Conservation (phyloP, 2,797 vertebrate species). For the Sebastes reedi region DNA sequence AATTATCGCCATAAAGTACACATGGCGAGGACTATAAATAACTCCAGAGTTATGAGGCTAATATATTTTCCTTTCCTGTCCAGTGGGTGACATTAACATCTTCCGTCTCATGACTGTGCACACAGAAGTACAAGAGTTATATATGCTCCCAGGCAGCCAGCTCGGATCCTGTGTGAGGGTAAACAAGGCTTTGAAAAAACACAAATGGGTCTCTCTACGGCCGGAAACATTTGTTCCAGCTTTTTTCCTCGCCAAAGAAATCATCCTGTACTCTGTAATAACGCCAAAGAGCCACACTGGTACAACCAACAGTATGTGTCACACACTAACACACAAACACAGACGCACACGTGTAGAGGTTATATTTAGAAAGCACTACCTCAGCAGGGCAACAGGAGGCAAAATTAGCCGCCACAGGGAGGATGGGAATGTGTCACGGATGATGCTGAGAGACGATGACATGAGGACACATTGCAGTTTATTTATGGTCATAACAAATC, state of each 20-base stretch:
- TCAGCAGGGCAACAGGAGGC: constrained; percentile 73
- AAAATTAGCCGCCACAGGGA: constrained; percentile 56
- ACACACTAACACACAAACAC: constrained; percentile 4
- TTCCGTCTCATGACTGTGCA: not conserved
- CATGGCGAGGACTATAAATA: constrained; percentile 10
- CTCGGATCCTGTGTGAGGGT: constrained; percentile 8
- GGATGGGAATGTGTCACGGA: constrained; percentile 71
- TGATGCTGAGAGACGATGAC: constrained; percentile 69
- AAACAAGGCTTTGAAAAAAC: constrained; percentile 38
- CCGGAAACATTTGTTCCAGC: constrained; percentile 58
- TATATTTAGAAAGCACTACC: constrained; percentile 78
- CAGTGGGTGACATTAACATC: constrained; percentile 2
- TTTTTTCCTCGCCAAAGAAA: constrained; percentile 39
- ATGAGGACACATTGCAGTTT: constrained; percentile 39
- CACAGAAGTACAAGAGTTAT: constrained; percentile 1
- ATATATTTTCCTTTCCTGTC: constrained; percentile 5
- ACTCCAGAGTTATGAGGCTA: constrained; percentile 6
- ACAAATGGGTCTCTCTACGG: constrained; percentile 30
- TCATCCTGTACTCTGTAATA: constrained; percentile 63
- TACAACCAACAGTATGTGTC: constrained; percentile 48
- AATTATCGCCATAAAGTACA: not conserved
- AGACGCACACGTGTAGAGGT: constrained; percentile 9
- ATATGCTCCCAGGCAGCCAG: constrained; percentile 1
- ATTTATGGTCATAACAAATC: constrained; percentile 33
- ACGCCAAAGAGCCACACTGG: constrained; percentile 63